Conservation (phyloP, 2,113 vertebrate genomes). For the Strix uralensis region DNA sequence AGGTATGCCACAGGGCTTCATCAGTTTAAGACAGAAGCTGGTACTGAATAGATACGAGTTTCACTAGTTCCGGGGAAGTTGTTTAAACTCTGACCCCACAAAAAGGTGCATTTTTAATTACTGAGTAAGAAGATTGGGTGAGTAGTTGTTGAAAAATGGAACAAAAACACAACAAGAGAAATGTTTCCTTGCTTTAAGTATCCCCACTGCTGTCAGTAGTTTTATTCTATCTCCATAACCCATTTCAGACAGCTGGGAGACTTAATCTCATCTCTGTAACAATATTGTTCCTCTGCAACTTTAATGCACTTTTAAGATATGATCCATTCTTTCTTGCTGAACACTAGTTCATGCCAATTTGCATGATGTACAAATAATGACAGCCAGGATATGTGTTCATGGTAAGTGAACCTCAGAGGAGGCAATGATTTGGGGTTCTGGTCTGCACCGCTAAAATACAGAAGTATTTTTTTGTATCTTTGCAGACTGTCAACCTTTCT, state of each 20-base stretch:
- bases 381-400: not conserved
- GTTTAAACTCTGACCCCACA: not conserved
- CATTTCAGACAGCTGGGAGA: not conserved
- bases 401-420: not conserved
- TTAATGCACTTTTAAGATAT: not conserved
- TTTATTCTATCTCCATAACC: not conserved
- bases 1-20: not conserved
- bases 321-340: not conserved
- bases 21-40: not conserved
- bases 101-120: not conserved
- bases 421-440: not conserved
- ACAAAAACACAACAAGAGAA: not conserved
- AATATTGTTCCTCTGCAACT: not conserved
- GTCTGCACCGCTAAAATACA: not conserved
- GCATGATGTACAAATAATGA: not conserved
- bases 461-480: not conserved
- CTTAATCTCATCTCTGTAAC: not conserved
- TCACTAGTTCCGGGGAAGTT: not conserved
- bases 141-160: not conserved
- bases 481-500: not conserved
- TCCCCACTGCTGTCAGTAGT: not conserved
- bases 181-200: not conserved
- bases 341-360: not conserved
- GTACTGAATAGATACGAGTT: not conserved
- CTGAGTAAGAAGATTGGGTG: not conserved